Percentiles rank a stretch among this genome's conserved stretches.
Evolutionary conservation across 2,888 invertebrate species (phyloP).

Genomic region (Tubulanus polymorphus): DNA sequence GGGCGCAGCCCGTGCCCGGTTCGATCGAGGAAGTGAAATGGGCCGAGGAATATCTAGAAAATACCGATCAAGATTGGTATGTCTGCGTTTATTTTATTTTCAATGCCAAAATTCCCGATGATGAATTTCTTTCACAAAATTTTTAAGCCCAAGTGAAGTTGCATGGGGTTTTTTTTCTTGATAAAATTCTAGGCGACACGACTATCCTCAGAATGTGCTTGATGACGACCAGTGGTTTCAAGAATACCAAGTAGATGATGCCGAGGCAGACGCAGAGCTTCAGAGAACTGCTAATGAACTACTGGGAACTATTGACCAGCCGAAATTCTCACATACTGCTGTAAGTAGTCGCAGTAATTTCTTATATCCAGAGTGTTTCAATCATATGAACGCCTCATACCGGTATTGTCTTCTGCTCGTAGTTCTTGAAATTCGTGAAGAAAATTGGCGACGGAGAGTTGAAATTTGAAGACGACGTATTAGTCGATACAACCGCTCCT

Average conservation of each 20-base stretch:
- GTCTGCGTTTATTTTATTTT: too few relatives aligned
- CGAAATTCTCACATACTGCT: conserved; percentile 69
- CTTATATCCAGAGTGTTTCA: too few relatives aligned
- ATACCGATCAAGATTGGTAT: too few relatives aligned
- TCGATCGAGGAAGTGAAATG: conserved; percentile 56
- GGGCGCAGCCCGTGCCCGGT: conserved; percentile 11
- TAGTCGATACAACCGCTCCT: conserved; percentile 41
- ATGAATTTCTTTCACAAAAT: too few relatives aligned
- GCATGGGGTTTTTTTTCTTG: too few relatives aligned
- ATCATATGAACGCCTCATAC: too few relatives aligned
- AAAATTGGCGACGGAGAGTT: conserved; percentile 67
- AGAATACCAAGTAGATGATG: conserved; percentile 27
- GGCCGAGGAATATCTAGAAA: conserved; percentile 62
- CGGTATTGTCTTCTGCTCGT: conserved; percentile 26
- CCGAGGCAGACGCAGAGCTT: conserved; percentile 60
- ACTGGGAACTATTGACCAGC: conserved; percentile 58
- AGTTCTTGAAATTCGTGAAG: conserved; percentile 82
- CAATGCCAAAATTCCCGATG: too few relatives aligned
- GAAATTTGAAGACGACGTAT: conserved; percentile 56
- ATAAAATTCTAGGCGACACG: conserved; percentile 40
- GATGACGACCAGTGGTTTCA: conserved; percentile 42
- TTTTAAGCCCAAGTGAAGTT: too few relatives aligned
- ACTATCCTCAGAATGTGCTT: conserved; percentile 30
- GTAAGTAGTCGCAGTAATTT: too few relatives aligned
- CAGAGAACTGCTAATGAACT: conserved; percentile 58